phyloP scores from a whole-genome alignment of 2,113 vertebrate genomes.

The Pseudonaja textilis region DNA sequence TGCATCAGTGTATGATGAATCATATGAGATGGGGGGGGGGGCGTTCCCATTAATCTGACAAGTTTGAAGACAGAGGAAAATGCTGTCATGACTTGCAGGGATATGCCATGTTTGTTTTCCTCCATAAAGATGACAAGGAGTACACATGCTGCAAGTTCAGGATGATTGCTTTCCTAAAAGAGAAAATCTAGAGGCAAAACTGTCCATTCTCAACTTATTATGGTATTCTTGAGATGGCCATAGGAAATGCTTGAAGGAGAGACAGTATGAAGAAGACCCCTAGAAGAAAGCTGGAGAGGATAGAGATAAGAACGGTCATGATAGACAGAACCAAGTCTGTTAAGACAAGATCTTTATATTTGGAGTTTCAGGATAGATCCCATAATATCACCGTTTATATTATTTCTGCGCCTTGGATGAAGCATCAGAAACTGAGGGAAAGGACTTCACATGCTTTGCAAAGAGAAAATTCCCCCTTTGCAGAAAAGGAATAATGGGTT shows the following conservation, averaged over 20 bases:
- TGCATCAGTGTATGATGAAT: background rate
- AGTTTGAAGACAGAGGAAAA: background rate
- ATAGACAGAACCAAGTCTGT: background rate
- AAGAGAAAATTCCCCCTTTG: background rate
- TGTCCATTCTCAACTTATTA: background rate
- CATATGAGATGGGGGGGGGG: background rate
- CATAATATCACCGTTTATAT: background rate
- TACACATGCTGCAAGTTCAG: background rate
- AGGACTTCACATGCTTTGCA: background rate
- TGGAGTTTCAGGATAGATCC: background rate
- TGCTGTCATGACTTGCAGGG: background rate
- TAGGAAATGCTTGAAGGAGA: background rate
- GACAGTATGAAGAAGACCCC: background rate
- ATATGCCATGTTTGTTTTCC: background rate
- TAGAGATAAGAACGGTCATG: background rate
- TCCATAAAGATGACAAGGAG: background rate
- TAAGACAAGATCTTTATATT: background rate
- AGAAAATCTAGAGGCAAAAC: background rate
- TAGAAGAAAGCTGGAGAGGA: background rate
- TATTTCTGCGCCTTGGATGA: background rate
- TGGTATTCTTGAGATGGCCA: background rate
- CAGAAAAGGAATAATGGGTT: background rate
- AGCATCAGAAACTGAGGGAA: background rate
- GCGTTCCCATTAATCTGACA: background rate
- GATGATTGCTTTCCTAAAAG: background rate